Evolutionary conservation across 35 echinoderm and acorn worm species (phyloP).

Genomic region (Stichopus chloronotus): DNA sequence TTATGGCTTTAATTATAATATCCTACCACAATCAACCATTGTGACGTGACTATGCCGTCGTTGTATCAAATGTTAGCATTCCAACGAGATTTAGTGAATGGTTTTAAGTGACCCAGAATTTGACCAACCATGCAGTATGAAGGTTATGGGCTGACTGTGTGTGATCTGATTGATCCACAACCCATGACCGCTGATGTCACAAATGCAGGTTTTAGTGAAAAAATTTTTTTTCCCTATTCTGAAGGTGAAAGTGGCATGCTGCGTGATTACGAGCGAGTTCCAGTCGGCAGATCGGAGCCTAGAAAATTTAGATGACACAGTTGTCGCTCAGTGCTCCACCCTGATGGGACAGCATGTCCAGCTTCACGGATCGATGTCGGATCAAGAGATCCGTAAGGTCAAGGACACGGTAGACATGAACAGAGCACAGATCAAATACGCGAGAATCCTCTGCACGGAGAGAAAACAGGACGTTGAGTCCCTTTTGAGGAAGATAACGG

Average conservation of each 20-base stretch:
- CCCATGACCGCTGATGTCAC: too few species aligned
- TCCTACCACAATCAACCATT: too few species aligned
- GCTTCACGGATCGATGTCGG: conserved; percentile 29
- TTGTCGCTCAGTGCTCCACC: conserved; percentile 40
- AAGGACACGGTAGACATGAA: conserved; percentile 78
- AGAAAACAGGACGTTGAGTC: conserved; percentile 81
- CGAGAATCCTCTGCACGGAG: conserved; percentile 31
- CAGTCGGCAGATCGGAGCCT: conserved; percentile 60
- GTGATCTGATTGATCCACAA: too few species aligned
- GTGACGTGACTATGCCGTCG: too few species aligned
- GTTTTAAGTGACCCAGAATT: too few species aligned
- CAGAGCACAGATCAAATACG: conserved; percentile 79
- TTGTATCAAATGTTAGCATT: too few species aligned
- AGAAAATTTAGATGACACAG: conserved; percentile 67
- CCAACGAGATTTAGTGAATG: too few species aligned
- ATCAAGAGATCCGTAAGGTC: conserved; percentile 51
- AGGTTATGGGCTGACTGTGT: too few species aligned
- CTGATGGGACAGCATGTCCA: conserved; percentile 18
- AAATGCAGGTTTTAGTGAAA: too few species aligned
- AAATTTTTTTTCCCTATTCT: background rate
- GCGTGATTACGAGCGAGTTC: conserved; percentile 66
- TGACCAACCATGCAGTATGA: too few species aligned
- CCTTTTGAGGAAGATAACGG: conserved; percentile 87
- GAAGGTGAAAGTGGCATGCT: conserved; percentile 78
- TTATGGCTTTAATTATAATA: too few species aligned